phyloP scores from a whole-genome alignment of 2,113 vertebrate genomes.

The Dasyurus viverrinus region DNA sequence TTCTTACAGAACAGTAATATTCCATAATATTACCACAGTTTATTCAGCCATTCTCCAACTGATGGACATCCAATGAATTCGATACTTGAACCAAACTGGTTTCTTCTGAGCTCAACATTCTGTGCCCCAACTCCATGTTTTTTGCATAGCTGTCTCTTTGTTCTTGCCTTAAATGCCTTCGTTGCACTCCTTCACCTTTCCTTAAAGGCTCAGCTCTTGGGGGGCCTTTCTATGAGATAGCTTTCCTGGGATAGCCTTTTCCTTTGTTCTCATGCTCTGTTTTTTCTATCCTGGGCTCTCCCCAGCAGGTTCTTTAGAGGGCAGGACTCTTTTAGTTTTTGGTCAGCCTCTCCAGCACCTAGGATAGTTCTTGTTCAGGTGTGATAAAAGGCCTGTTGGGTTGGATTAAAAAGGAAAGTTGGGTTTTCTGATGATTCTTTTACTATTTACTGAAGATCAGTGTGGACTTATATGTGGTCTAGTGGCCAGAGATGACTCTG shows the following conservation, averaged over 20 bases:
- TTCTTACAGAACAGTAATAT: too few relatives aligned
- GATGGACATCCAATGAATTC: too few relatives aligned
- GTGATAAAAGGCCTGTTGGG: neutral
- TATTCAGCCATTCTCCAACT: too few relatives aligned
- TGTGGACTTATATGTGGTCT: neutral
- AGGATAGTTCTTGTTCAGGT: neutral
- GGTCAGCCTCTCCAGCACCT: neutral
- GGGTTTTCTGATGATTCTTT: neutral
- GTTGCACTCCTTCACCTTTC: neutral
- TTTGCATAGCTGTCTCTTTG: neutral
- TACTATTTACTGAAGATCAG: neutral
- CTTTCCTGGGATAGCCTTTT: neutral
- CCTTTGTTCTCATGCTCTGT: neutral
- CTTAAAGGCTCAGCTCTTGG: neutral
- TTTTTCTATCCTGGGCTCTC: neutral
- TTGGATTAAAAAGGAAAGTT: neutral
- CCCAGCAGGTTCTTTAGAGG: neutral
- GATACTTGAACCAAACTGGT: neutral
- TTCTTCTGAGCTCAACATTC: neutral
- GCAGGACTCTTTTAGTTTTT: neutral
- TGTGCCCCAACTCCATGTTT: too few relatives aligned
- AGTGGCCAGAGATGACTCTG: neutral
- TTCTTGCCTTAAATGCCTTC: neutral
- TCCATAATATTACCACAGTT: too few relatives aligned
- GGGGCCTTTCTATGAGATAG: neutral